A percentile compares a stretch with the other conserved stretches of the same genome.
phyloP scores from a whole-genome alignment of 2,113 vertebrate genomes.

The Microtus montanus region DNA sequence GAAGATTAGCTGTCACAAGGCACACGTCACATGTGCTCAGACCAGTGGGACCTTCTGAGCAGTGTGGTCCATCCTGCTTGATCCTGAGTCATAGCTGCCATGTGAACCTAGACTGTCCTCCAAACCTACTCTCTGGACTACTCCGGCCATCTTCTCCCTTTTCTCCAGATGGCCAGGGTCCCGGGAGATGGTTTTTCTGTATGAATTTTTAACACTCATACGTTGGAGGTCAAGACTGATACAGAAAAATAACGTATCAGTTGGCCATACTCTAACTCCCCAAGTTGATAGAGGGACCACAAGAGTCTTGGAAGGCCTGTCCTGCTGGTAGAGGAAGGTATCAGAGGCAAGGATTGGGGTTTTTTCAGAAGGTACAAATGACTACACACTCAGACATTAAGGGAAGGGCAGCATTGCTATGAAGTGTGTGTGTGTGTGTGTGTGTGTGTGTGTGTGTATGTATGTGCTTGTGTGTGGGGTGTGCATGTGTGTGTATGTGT shows the following conservation, averaged over 20 bases:
- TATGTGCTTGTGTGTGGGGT: neutral
- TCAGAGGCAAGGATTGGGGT: neutral
- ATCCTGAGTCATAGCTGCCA: neutral
- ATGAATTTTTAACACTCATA: neutral
- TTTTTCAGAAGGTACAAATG: neutral
- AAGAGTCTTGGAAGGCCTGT: neutral
- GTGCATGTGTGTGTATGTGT: neutral
- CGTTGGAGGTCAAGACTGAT: neutral
- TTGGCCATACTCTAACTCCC: neutral
- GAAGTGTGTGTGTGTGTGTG: neutral
- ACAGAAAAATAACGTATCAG: neutral
- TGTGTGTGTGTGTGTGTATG: neutral
- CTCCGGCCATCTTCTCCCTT: neutral
- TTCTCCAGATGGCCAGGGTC: neutral
- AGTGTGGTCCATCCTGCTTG: neutral
- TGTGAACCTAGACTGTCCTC: neutral
- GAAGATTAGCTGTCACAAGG: neutral
- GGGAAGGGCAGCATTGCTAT: neutral
- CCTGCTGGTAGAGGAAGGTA: neutral
- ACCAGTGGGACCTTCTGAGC: neutral
- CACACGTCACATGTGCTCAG: neutral
- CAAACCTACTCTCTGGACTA: neutral
- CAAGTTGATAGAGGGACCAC: neutral
- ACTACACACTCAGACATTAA: neutral
- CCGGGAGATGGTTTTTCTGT: neutral